Evolutionary conservation across 2,888 invertebrate species (phyloP).

Genomic region (Eristalis pertinax): DNA sequence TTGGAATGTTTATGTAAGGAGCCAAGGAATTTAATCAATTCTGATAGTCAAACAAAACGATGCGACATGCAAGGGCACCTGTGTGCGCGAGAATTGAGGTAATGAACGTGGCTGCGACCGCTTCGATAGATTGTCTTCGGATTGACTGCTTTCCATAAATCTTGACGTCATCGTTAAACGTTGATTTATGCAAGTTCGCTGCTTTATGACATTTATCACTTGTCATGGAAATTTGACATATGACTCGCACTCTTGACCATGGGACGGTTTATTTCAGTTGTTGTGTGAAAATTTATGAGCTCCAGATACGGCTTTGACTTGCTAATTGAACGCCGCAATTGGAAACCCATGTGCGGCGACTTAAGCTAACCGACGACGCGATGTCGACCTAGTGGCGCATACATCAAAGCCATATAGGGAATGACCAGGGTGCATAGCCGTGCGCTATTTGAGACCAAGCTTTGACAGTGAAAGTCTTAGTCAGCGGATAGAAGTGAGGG

Average conservation of each 20-base stretch:
- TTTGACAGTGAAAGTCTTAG: neutral
- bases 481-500: neutral
- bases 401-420: neutral
- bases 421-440: neutral
- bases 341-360: neutral
- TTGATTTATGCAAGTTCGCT: neutral
- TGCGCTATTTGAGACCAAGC: neutral
- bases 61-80: neutral
- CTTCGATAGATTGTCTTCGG: neutral
- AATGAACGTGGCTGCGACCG: neutral
- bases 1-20: neutral
- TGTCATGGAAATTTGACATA: neutral
- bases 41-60: slow-evolving; percentile 12
- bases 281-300: neutral
- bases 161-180: neutral
- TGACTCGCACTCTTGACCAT: neutral
- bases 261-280: neutral
- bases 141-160: neutral
- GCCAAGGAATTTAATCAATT: slow-evolving; percentile 20
- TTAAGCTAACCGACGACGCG: neutral
- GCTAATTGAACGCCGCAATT: neutral
- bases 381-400: neutral
- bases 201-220: neutral
- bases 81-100: neutral
- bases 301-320: neutral